phyloP scores from a whole-genome alignment of 2,113 vertebrate species.

The Tyrannus savana region DNA sequence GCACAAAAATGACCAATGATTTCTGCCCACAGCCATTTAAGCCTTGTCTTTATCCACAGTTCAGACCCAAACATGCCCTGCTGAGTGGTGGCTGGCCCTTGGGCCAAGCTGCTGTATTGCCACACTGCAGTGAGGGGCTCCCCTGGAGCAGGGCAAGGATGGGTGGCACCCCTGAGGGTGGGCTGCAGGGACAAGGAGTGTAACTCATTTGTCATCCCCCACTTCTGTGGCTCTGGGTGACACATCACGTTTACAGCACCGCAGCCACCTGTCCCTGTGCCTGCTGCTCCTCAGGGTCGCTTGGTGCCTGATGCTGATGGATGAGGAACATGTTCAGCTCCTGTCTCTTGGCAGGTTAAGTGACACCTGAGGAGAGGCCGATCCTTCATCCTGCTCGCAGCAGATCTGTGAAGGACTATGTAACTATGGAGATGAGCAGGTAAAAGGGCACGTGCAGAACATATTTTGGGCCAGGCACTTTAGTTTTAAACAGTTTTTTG shows the following conservation, averaged over 20 bases:
- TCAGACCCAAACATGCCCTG: fast-evolving
- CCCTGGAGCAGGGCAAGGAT: neutral
- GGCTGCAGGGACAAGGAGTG: neutral
- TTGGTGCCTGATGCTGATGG: neutral
- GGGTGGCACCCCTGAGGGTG: neutral
- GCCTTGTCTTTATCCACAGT: fast-evolving
- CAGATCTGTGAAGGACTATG: neutral
- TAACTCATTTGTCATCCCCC: neutral
- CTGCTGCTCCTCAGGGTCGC: neutral
- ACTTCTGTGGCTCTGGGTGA: neutral
- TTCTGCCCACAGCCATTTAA: neutral
- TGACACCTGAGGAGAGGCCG: too few relatives aligned
- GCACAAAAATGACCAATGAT: neutral
- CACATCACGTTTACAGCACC: neutral
- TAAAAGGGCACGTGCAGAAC: neutral
- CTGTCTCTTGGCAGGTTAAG: neutral
- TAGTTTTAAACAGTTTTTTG: neutral
- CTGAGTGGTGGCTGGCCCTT: neutral
- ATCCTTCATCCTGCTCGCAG: neutral
- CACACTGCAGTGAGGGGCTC: neutral
- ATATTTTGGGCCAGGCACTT: neutral
- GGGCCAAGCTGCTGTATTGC: neutral
- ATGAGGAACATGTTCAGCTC: neutral
- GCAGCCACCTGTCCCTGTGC: neutral
- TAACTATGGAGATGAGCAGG: neutral